phyloP scores from a whole-genome alignment of 2,888 invertebrate species.

The Bimastos eiseni region DNA sequence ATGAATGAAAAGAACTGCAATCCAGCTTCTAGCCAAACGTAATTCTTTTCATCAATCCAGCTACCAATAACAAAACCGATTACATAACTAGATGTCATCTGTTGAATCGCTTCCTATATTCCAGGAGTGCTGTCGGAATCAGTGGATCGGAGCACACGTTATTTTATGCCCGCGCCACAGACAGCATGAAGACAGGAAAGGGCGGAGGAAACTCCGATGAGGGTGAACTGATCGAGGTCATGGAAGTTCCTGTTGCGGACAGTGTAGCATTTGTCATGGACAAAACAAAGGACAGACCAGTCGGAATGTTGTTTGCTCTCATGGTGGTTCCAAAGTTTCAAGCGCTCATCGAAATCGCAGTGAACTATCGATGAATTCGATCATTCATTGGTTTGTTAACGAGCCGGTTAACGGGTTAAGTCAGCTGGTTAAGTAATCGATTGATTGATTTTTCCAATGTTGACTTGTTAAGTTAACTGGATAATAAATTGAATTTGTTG shows the following conservation, averaged over 20 bases:
- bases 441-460: no score
- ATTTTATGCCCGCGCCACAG: conserved; percentile 77
- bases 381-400: background rate
- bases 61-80: no score
- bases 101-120: background rate
- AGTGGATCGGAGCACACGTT: conserved; percentile 76
- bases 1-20: no score
- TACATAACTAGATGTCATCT: no score
- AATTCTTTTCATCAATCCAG: no score
- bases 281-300: conserved; percentile 56
- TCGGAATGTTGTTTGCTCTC: conserved; percentile 59
- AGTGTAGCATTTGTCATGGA: conserved; percentile 65
- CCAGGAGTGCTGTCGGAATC: conserved; percentile 24
- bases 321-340: conserved; percentile 56
- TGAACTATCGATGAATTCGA: background rate
- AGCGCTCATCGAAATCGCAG: background rate
- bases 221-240: conserved; percentile 83
- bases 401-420: background rate
- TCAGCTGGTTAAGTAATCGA: background rate
- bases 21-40: no score
- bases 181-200: conserved; percentile 66
- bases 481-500: background rate
- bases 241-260: conserved; percentile 79
- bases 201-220: conserved; percentile 84
- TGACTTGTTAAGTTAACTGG: no score